Percentiles rank a stretch among this genome's conserved stretches.
Conservation (phyloP, 1,140 invertebrate species). For the Homalodisca vitripennis region DNA sequence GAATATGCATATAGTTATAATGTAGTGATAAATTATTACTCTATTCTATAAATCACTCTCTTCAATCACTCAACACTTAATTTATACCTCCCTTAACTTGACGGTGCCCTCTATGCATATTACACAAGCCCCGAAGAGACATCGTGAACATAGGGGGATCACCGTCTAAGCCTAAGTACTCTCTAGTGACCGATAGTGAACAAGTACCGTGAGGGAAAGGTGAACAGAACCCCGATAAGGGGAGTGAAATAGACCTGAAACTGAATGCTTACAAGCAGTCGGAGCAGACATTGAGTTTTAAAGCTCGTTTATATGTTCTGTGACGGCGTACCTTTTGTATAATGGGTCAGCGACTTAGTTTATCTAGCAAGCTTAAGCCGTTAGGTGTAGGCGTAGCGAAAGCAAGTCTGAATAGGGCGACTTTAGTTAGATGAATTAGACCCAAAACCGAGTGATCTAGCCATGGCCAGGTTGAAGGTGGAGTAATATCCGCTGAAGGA, state of each 20-base stretch:
- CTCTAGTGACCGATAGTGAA: slow-evolving; percentile 48
- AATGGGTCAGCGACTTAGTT: slow-evolving; percentile 47
- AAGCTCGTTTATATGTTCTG: not conserved
- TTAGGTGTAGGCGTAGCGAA: slow-evolving; percentile 44
- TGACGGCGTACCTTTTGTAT: slow-evolving; percentile 48
- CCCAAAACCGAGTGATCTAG: slow-evolving; percentile 48
- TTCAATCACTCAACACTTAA: too few species aligned
- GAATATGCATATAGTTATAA: too few species aligned
- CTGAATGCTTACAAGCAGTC: slow-evolving; percentile 45
- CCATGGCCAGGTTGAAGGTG: slow-evolving; percentile 46
- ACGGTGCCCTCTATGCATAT: too few species aligned
- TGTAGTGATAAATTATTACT: not conserved
- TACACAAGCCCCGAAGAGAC: too few species aligned
- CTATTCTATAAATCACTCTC: not conserved
- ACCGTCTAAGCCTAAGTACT: slow-evolving; percentile 49
- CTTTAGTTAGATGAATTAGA: slow-evolving; percentile 43
- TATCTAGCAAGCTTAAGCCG: slow-evolving; percentile 44
- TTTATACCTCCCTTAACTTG: not conserved
- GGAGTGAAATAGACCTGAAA: slow-evolving; percentile 48
- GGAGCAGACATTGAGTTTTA: too few species aligned
- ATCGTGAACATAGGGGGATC: slow-evolving; percentile 46
- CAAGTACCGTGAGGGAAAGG: too few species aligned
- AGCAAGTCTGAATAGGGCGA: slow-evolving; percentile 48
- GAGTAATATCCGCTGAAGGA: slow-evolving; percentile 44
- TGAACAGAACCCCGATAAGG: slow-evolving; percentile 46